phyloP scores from a whole-genome alignment of 1,140 invertebrate species.

The Ceratitis capitata region DNA sequence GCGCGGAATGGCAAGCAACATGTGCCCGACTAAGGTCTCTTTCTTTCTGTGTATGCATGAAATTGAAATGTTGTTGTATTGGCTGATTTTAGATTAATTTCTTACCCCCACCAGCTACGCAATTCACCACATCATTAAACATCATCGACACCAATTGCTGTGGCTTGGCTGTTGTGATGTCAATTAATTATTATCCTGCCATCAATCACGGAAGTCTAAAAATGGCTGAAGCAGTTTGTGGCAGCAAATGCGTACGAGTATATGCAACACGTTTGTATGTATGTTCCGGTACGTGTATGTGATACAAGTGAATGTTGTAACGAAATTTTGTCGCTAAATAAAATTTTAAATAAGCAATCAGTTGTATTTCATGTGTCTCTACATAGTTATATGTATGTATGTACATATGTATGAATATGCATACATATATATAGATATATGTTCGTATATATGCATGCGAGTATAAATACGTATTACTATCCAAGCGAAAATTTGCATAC shows the following conservation, averaged over 20 bases:
- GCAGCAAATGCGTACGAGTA: not conserved
- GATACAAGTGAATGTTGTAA: slow-evolving; percentile 4
- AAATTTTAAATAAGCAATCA: not conserved
- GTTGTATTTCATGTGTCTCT: not conserved
- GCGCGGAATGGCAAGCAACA: not conserved
- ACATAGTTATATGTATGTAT: not conserved
- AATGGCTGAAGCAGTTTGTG: not conserved
- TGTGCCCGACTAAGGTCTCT: not conserved
- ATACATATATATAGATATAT: not conserved
- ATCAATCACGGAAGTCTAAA: slow-evolving; percentile 31
- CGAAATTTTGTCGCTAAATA: not conserved
- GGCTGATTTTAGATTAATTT: not conserved
- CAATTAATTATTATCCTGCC: slow-evolving; percentile 37
- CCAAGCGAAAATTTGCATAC: not conserved
- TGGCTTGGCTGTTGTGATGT: slow-evolving; percentile 1
- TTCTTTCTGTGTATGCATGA: not conserved
- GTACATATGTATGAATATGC: not conserved
- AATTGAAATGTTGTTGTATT: not conserved
- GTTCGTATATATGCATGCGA: not conserved
- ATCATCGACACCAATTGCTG: not conserved
- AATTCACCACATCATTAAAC: not conserved
- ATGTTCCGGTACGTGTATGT: no score
- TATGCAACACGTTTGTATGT: not conserved
- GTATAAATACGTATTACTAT: not conserved
- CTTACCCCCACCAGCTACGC: not conserved